Base-by-base conservation (phyloP, 2,888 invertebrate species). In the Torymus tubicola region DNA sequence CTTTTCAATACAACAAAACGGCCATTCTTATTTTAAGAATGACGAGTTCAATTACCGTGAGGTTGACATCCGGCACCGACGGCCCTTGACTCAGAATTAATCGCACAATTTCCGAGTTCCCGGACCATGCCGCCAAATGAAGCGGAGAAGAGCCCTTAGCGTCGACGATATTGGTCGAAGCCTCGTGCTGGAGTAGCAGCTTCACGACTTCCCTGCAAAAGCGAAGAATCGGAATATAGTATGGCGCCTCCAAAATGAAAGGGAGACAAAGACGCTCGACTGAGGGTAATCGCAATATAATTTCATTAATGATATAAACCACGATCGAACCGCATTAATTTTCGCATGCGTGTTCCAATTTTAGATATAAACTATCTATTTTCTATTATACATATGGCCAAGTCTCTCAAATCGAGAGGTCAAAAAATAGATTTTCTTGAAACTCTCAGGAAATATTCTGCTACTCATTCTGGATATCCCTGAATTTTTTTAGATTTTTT, bases 61-160 rank as follows among this genome's bases (percentile, higher is more conserved):
- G 94, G 91, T 97, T 96, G 87, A 97, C 95, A 90, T 96, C 96
- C 87, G 96, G 96, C 80, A 96, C 94, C 13, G 96, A 95, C 83
- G 95, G 96, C 79, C 95, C 95, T 91, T 96, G 95, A 63, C 94
- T 95, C 78, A 98, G 93, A 83, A 98, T 93, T 91, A 97, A 93
- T 84, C 94, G 93, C 82, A 98, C 98, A 85, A 98, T 96, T 84
- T 97, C 96, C 61, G 95, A 94, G 91, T 97, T 96, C 18, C 98
- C 98, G 74, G 96, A 96, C 97, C 98, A 98, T 71, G 98, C 96
- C 73, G 98, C 98, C 89, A 98, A 92, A 91, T 98, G 98, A 83
- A 98, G 93, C 53, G 98, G 96, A 52, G 97, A 96, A 57, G 97
- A 98, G 18, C 98, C 98, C 89, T 96, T 96, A 85, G 94, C 94